Base-by-base conservation (phyloP, 2,888 invertebrate genomes). In the Monopis laevigella region DNA sequence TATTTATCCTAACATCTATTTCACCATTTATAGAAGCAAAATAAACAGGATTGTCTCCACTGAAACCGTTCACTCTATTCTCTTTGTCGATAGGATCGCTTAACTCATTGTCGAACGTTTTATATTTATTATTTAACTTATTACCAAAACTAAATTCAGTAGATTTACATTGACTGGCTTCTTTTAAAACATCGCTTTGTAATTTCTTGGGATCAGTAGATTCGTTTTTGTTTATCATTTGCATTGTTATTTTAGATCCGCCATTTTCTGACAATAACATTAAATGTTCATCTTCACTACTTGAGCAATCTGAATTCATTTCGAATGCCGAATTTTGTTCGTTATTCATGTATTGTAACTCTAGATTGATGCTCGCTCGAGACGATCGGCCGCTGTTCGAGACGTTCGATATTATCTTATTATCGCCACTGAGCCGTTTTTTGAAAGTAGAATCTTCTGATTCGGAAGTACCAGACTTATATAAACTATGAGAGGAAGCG, bases 1-100 rank as follows among this genome's bases (percentile, higher is more conserved):
- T 1, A 46, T 46, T 24, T 11, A 8, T 2, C 40, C 68, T 74
- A 1, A 69, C 28, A 11, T 69, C 69, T 0, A 75, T 67, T 45
- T 77, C 78, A 0, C 77, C 78, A 18, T 73, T 77, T 10, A 78
- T 50, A 0, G 80, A 68, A 0, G 80, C 80, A 2, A 80, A 43
- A 27, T 81, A 80, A 0, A 80, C 72, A 0, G 80, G 78, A 42
- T 80, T 80, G 35, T 78, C 78, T 0, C 69, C 75, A 16, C 69
- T 71, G 44, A 68, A 73, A 0, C 62, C 62, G 18, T 69, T 65
- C 1, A 69, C 43, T n/a, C n/a, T n/a, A 39, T 80, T 78, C 36
- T 78, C 78, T 32, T 81, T 81, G 43, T 78, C 77, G 29, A 78
- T 68, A 0, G 77, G 73, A 52, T 81, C 77, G 48, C 77, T 78